Conservation (phyloP, 2,888 invertebrate genomes). For the Anticlea derivata region DNA sequence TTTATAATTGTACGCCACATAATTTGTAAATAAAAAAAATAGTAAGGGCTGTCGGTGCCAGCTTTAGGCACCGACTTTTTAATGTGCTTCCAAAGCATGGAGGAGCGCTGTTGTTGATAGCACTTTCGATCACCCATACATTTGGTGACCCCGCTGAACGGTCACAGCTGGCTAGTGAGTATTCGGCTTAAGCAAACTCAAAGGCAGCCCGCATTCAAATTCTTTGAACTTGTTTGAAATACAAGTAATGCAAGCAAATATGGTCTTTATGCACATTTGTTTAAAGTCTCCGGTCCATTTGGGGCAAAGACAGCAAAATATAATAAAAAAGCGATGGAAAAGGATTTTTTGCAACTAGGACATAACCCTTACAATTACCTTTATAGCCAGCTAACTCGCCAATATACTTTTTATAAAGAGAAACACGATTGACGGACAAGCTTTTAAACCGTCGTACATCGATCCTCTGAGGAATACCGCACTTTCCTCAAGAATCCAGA, state of each 20-base stretch:
- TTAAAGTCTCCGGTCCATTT: not conserved
- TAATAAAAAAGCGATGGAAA: not conserved
- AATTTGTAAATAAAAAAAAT: too few species aligned
- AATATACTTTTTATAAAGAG: slow-evolving; percentile 30
- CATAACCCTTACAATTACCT: slow-evolving; percentile 4
- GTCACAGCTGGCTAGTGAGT: too few species aligned
- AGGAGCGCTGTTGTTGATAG: too few species aligned
- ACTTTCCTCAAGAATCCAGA: slow-evolving; percentile 37
- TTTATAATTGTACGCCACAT: too few species aligned
- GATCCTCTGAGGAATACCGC: slow-evolving; percentile 45
- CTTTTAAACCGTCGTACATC: slow-evolving; percentile 47
- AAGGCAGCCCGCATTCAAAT: slow-evolving; percentile 12
- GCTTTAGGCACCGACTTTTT: too few species aligned
- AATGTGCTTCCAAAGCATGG: too few species aligned
- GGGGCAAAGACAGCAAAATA: too few species aligned
- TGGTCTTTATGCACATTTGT: not conserved
- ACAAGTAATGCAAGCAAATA: slow-evolving; percentile 7
- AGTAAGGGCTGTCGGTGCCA: too few species aligned
- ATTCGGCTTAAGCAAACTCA: slow-evolving; percentile 7
- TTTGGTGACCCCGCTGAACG: too few species aligned
- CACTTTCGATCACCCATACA: too few species aligned
- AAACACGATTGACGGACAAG: slow-evolving; percentile 37
- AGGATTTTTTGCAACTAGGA: too few species aligned
- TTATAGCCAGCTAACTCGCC: slow-evolving; percentile 13
- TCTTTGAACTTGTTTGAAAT: slow-evolving; percentile 18